Evolutionary conservation across 2,113 vertebrate genomes (phyloP), one percentile per base, ranked within the genome.

Genomic region (Pedionomus torquatus): DNA sequence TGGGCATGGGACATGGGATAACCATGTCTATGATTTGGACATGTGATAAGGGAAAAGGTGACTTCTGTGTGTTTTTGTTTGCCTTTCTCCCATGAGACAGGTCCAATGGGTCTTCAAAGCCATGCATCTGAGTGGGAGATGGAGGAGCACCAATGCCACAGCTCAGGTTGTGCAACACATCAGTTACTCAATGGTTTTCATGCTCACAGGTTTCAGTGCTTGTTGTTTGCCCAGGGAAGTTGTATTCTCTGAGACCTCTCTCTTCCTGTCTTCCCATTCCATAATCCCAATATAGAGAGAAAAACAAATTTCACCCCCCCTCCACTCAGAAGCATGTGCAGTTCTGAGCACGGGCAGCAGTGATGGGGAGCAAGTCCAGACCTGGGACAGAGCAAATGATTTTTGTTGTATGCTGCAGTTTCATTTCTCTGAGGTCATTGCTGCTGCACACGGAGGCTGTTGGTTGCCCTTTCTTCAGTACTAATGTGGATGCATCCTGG

Each of bases 101-200:
- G 16, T 49, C 46, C 71, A 33, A 33, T 1, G 21, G 8, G 54
- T 46, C 35, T 33, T 44, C 60, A 46, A 55, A 83, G 33, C 26
- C 37, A 33, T 0, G 0, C 1, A 1, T 25, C 48, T 33, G 66
- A 55, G 41, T 28, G 0, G 0, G 17, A 49, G 61, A 20, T 20
- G 55, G 16, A 25, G n/a, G 8, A 31, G 15, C 11, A 31, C 11
- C 39, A 26, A 31, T 60, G 63, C 44, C 30, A 35, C 51, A 30
- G 75, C 46, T 70, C 57, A 43, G 30, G 39, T 18, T n/a, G 30
- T 9, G 13, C 49, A 33, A 24, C 17, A 10, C 0, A 1, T 52
- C 19, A 17, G 33, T 28, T 52, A 10, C 55, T 52, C 4, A 0
- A 52, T 68, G 48, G 20, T 10, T 0, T 75, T 54, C 24, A 37